Percentiles rank a stretch among this genome's conserved stretches.
Conservation (phyloP, 2,797 vertebrate species). For the Characodon lateralis region DNA sequence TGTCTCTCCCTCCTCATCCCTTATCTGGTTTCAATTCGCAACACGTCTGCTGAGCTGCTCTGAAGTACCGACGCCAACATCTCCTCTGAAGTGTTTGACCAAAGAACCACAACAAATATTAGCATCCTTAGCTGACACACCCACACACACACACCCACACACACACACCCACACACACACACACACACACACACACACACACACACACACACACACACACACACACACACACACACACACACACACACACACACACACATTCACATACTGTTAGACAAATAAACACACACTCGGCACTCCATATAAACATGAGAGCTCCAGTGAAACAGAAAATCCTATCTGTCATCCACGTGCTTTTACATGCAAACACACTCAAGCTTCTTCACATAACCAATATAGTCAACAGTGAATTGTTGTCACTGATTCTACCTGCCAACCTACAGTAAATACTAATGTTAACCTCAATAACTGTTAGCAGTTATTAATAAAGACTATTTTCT, state of each 20-base stretch:
- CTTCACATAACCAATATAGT: conserved; percentile 16
- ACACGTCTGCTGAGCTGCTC: conserved; percentile 68
- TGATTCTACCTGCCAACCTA: conserved; percentile 9
- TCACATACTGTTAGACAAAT: not conserved
- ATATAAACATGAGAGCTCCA: not conserved
- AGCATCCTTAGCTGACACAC: conserved; percentile 60
- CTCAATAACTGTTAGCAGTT: not conserved
- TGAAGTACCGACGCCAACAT: conserved; percentile 66
- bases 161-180: conserved; percentile 11
- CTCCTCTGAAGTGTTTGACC: conserved; percentile 76
- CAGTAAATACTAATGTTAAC: not conserved
- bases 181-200: conserved; percentile 24
- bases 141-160: conserved; percentile 30
- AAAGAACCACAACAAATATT: conserved; percentile 70
- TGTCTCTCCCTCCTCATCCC: conserved; percentile 22
- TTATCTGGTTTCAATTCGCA: conserved; percentile 53
- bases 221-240: conserved; percentile 21
- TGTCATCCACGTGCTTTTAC: not conserved
- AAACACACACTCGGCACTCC: not conserved
- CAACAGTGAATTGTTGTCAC: conserved; percentile 22
- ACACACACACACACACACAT: conserved; percentile 12
- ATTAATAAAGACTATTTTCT: not conserved
- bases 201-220: conserved; percentile 10
- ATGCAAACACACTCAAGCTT: conserved; percentile 2
- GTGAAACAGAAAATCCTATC: conserved; percentile 8